Evolutionary conservation across 2,888 invertebrate species (phyloP), one percentile per base, ranked within the genome.

Genomic region (Himalopsyche tibetana): DNA sequence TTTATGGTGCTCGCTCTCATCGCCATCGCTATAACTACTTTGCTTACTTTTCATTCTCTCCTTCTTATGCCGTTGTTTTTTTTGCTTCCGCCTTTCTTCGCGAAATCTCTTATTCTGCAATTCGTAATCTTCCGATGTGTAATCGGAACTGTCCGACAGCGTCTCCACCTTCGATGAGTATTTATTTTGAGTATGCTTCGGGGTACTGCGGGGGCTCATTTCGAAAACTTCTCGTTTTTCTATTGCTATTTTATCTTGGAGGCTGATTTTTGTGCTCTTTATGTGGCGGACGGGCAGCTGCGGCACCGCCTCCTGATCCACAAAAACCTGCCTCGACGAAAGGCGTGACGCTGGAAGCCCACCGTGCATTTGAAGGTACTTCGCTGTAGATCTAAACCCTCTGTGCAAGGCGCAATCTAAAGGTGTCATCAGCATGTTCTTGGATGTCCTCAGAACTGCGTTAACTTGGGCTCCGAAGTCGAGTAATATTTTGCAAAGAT

Each of bases 301-400:
- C 82, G 92, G 92, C 81, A 93, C 92, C 84, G 91, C 90, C 80
- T 92, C 92, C 80, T 92, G 92, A 87, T 93, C 93, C 79, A 93
- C 92, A 51, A 93, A 89, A 88, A 93, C 92, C 89, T 93, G 91
- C 56, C 93, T 93, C 89, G 93, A 92, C 11, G 93, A 91, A 81
- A 97, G 91, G 90, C 96, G 95, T 83, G 94, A 94, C 5, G 97
- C 96, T 0, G 98, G 97, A 56, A 96, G 93, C 0, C 98, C 98
- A 6, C 98, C 98, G 90, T 98, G 97, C 90, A 98, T 95, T 91
- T 98, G 98, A 81, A 99, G 93, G 91, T 97, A 97, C 91, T 99
- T 98, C 45, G 98, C 99, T 83, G 98, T 97, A 2, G 98, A 97
- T 85, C 97, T 94, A 91, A 97, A 96, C 0, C 97, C 98, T 87